These are phyloP conservation scores for Melitaea cinxia DNA, from an alignment of 1,140 invertebrate genomes.

Conservation along the genomic window DNA sequence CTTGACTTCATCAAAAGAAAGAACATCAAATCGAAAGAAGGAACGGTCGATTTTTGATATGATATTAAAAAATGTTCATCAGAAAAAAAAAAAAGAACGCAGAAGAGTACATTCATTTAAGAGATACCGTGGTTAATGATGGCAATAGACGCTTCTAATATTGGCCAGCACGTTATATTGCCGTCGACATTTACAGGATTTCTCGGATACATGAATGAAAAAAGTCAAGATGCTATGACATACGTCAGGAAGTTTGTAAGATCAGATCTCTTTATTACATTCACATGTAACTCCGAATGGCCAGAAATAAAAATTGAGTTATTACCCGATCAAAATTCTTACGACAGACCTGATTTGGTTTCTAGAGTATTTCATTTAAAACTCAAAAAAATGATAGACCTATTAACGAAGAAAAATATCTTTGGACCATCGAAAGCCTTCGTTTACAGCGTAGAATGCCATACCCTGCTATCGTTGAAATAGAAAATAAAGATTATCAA, in stretches of 20 bases:
- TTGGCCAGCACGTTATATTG: neutral
- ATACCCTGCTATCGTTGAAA: no score
- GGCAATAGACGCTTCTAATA: no score
- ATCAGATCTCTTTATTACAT: slow-evolving; percentile 13
- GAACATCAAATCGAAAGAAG: no score
- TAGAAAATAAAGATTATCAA: no score
- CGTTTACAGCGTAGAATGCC: no score
- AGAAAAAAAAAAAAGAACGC: slow-evolving; percentile 36
- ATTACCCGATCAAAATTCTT: slow-evolving; percentile 68
- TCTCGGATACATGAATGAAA: slow-evolving; percentile 3
- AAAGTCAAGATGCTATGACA: slow-evolving; percentile 15
- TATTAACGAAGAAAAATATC: slow-evolving; percentile 35
- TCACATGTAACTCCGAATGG: no score
- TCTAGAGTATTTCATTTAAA: slow-evolving; percentile 77
- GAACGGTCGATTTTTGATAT: no score
- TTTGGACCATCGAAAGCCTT: no score
- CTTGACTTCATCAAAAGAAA: slow-evolving; percentile 7
- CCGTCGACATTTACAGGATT: slow-evolving; percentile 12
- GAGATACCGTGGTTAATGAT: slow-evolving; percentile 32
- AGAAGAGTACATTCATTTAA: slow-evolving; percentile 45
- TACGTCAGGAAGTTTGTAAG: slow-evolving; percentile 5
- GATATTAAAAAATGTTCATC: no score
- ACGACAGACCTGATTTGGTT: no score
- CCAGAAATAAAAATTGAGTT: no score
- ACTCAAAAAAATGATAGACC: slow-evolving; percentile 57